Conservation (phyloP, 2,888 invertebrate species). For the Spilosoma lubricipeda region DNA sequence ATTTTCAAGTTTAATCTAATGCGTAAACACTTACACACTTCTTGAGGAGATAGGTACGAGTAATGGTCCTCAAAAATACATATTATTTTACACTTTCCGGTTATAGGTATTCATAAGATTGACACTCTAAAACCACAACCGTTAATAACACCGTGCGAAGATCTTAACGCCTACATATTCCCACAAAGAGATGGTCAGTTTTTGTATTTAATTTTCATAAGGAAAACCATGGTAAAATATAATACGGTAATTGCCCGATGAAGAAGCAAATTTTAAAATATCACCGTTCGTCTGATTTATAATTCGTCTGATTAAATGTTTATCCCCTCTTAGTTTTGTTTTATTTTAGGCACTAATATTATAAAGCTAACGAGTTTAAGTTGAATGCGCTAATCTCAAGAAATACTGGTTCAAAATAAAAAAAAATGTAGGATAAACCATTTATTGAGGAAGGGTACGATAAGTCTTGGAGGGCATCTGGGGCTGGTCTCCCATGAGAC, state of each 20-base stretch:
- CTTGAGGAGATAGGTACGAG: conserved; percentile 2
- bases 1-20: background rate
- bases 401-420: too few species aligned
- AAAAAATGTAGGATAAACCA: too few species aligned
- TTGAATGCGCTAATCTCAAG: too few species aligned
- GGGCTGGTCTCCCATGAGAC: too few species aligned
- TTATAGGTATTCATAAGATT: conserved; percentile 21
- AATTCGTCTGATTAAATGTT: background rate
- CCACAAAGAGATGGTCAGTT: conserved; percentile 7
- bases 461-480: too few species aligned
- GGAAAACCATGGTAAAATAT: conserved; percentile 14
- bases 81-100: background rate
- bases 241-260: background rate
- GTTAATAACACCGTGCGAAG: conserved; percentile 15
- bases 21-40: background rate
- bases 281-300: too few species aligned
- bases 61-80: conserved; percentile 13
- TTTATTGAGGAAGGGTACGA: too few species aligned
- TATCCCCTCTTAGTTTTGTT: too few species aligned
- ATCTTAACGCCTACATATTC: conserved; percentile 20
- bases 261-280: background rate
- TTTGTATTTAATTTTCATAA: conserved; percentile 14
- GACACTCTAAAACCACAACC: conserved; percentile 19
- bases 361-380: too few species aligned
- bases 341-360: too few species aligned